A percentile compares a stretch with the other conserved stretches of the same genome.
These are phyloP conservation scores for Pissodes strobi DNA, from an alignment of 1,140 invertebrate genomes.

Conservation along the genomic window DNA sequence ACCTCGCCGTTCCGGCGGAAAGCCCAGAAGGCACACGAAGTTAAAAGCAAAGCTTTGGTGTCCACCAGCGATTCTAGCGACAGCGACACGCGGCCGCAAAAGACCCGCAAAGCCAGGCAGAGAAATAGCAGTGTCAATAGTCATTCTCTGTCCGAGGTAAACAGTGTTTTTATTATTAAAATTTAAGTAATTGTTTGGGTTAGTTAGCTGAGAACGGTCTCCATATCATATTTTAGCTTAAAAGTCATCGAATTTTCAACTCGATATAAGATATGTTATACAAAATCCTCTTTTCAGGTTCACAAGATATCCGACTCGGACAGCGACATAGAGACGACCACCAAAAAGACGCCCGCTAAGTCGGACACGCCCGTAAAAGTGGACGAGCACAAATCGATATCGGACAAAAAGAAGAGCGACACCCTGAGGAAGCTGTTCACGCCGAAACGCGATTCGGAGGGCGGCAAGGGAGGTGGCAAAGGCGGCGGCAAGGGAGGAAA, in stretches of 20 bases:
- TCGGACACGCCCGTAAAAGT: slow-evolving; percentile 50
- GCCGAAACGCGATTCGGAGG: slow-evolving; percentile 53
- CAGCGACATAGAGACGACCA: slow-evolving; percentile 17
- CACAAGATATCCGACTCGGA: slow-evolving; percentile 37
- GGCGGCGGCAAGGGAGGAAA: slow-evolving; percentile 63
- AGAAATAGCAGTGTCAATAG: slow-evolving; percentile 8
- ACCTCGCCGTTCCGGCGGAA: slow-evolving; percentile 45
- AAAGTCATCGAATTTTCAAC: not conserved
- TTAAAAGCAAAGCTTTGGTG: slow-evolving; percentile 44
- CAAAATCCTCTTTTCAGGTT: too few relatives aligned
- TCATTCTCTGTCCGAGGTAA: not conserved
- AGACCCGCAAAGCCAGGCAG: not conserved
- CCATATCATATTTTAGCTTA: not conserved
- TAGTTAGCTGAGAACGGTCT: too few relatives aligned
- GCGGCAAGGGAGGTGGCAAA: slow-evolving; percentile 59
- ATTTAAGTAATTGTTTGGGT: too few relatives aligned
- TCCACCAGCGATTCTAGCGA: slow-evolving; percentile 56
- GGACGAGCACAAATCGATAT: slow-evolving; percentile 60
- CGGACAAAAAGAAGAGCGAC: slow-evolving; percentile 74
- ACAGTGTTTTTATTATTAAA: not conserved
- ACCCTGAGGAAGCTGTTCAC: slow-evolving; percentile 70
- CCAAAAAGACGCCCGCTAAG: slow-evolving; percentile 22
- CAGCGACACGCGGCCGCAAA: slow-evolving; percentile 47
- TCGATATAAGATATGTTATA: not conserved
- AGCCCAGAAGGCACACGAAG: slow-evolving; percentile 29